These are phyloP conservation scores for Sebastes taczanowskii DNA, from an alignment of 2,797 vertebrate genomes.

Conservation along the genomic window DNA sequence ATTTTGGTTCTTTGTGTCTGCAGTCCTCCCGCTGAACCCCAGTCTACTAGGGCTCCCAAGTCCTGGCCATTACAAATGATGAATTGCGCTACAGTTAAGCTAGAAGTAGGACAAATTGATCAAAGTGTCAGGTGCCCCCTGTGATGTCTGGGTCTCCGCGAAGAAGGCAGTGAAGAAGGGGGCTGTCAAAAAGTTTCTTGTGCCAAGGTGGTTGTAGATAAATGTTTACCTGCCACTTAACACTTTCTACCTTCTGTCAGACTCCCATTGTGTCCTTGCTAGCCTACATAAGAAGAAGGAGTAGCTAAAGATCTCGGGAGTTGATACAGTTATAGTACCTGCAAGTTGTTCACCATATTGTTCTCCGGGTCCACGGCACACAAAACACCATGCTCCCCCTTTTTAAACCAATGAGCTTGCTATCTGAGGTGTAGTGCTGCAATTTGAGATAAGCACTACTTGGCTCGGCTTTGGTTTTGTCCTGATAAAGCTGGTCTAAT, in stretches of 20 bases:
- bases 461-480: slow-evolving; percentile 79
- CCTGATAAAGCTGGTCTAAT: slow-evolving; percentile 85
- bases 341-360: slow-evolving; percentile 56
- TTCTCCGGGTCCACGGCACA: slow-evolving; percentile 54
- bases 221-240: slow-evolving; percentile 80
- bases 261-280: slow-evolving; percentile 58
- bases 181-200: slow-evolving; percentile 80
- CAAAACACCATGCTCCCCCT: slow-evolving; percentile 53
- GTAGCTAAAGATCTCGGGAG: slow-evolving; percentile 53
- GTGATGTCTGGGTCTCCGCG: slow-evolving; percentile 80
- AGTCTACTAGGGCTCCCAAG: slow-evolving; percentile 71
- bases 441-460: slow-evolving; percentile 85
- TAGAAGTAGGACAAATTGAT: slow-evolving; percentile 88
- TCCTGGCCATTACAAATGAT: slow-evolving; percentile 85
- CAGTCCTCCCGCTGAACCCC: slow-evolving; percentile 71
- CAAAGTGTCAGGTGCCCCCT: slow-evolving; percentile 87
- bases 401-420: slow-evolving; percentile 68
- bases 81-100: slow-evolving; percentile 85
- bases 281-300: slow-evolving; percentile 62
- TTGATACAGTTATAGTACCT: slow-evolving; percentile 57
- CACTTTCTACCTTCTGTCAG: slow-evolving; percentile 54
- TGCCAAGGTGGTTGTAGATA: slow-evolving; percentile 75
- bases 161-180: slow-evolving; percentile 77
- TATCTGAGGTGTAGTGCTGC: slow-evolving; percentile 79
- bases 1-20: slow-evolving; percentile 77